Evolutionary conservation across 2,888 invertebrate species (phyloP), one percentile per base, ranked within the genome.

Genomic region (Cantharis rustica): DNA sequence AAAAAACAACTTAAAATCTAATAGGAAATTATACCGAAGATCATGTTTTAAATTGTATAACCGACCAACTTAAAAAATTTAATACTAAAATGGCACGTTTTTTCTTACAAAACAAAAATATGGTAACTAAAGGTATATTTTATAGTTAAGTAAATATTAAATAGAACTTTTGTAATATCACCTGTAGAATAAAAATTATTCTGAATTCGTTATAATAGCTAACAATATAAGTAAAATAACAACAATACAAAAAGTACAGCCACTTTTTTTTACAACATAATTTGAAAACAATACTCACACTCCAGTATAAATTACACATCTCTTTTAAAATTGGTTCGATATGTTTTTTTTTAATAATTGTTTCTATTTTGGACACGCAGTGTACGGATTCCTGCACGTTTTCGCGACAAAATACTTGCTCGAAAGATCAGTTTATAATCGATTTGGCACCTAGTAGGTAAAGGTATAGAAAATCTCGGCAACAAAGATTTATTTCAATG

Each of bases 171-270:
- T 20, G 31, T 69, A 16, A 16, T 75, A 75, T 75, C 75, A 72
- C 75, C 75, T 64, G 69, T 11, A 71, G 71, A 64, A 73, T 69
- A 73, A 61, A 69, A 68, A 61, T 47, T 47, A 47, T 47, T 47
- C 47, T 62, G 69, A 20, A 64, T 64, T 23, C 26, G 16, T 73
- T 68, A 23, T 23, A 68, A n/a, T 23, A 17, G 26, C 16, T 16
- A 66, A 68, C 61, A 13, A 68, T 61, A 61, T 68, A 61, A 72
- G 20, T 61, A 77, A 79, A 78, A 83, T 83, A 86, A 85, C 84
- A 85, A 85, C 82, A 83, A 82, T 83, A 84, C 83, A 80, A 83
- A 82, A 82, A 84, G 75, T 85, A 86, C 86, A 86, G 86, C 86
- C 85, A 86, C 85, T 82, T 83, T 84, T 84, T 73, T 77, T 77